A percentile compares a stretch with the other conserved stretches of the same genome.
Evolutionary conservation across 2,888 invertebrate species (phyloP).

Genomic region (Encarsia formosa): DNA sequence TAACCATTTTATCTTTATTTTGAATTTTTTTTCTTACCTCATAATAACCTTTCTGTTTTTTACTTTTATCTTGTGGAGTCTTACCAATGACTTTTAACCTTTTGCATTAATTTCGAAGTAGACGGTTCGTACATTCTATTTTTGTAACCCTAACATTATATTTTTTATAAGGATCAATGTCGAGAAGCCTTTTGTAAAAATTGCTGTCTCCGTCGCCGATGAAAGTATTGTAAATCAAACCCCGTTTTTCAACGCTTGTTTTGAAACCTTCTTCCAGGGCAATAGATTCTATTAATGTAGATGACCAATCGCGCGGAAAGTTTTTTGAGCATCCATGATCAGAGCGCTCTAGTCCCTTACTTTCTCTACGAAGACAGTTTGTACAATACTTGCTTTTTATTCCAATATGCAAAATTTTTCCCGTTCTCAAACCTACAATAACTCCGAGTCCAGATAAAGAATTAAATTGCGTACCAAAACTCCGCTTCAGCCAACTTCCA

Average conservation of each 20-base stretch:
- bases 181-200: slow-evolving; percentile 32
- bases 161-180: slow-evolving; percentile 18
- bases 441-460: background rate
- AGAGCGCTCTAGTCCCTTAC: background rate
- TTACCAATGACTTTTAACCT: background rate
- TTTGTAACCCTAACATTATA: slow-evolving; percentile 16
- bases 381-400: background rate
- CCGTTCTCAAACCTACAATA: background rate
- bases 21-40: background rate
- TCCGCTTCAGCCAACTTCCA: background rate
- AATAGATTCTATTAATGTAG: slow-evolving; percentile 19
- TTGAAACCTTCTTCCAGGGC: slow-evolving; percentile 19
- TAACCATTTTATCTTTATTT: too few species aligned
- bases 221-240: slow-evolving; percentile 23
- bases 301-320: background rate
- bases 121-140: slow-evolving; percentile 26
- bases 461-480: background rate
- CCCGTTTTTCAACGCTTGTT: slow-evolving; percentile 19
- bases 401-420: background rate
- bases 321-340: background rate
- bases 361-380: background rate
- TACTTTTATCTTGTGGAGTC: background rate
- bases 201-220: slow-evolving; percentile 38
- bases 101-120: slow-evolving; percentile 14
- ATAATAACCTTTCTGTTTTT: background rate